A percentile compares a stretch with the other conserved stretches of the same genome.
Conservation (phyloP, 2,888 invertebrate genomes). For the Galerucella pusilla region DNA sequence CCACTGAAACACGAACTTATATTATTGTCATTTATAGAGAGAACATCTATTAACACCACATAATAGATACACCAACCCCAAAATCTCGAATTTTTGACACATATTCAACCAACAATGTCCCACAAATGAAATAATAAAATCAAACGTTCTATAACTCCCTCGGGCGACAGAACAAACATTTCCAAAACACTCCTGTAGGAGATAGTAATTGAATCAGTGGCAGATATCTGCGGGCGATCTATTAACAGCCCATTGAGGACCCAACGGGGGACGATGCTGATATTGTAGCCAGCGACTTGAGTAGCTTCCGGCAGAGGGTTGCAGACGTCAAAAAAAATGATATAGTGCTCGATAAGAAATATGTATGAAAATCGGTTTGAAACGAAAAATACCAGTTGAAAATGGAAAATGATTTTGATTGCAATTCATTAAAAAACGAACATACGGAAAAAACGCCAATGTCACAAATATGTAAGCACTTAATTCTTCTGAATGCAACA, state of each 20-base stretch:
- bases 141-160: constrained; percentile 29
- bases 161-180: constrained; percentile 40
- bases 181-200: constrained; percentile 38
- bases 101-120: neutral
- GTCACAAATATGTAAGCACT: constrained; percentile 25
- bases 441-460: neutral
- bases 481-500: constrained; percentile 40
- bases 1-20: no score
- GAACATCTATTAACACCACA: no score
- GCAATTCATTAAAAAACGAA: neutral
- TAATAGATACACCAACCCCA: neutral
- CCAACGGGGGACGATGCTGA: constrained; percentile 18
- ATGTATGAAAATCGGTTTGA: neutral
- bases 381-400: no score
- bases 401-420: no score
- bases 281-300: constrained; percentile 33
- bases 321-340: constrained; percentile 14
- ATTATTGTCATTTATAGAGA: no score
- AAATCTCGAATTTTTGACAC: neutral
- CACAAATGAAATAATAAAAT: constrained; percentile 33
- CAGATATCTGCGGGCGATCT: constrained; percentile 51
- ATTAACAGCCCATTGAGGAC: constrained; percentile 54
- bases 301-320: constrained; percentile 31
- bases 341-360: constrained; percentile 6
- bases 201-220: constrained; percentile 49